Base-by-base conservation (phyloP, 2,797 vertebrate genomes). In the Tokudaia muenninki region DNA sequence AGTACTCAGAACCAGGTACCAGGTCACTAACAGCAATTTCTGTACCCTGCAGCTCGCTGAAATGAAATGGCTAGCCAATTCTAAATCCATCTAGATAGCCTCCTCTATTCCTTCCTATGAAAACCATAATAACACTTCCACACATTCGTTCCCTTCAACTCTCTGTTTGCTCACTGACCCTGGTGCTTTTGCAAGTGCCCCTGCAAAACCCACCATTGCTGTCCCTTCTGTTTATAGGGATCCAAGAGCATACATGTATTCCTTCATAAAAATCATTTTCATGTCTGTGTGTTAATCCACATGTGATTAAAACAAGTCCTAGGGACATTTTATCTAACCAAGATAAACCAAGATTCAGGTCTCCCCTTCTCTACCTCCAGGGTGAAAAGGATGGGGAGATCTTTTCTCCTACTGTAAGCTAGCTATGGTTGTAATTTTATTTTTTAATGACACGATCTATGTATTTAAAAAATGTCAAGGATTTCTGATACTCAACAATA, bases 401-500 rank as follows among this genome's bases (percentile, higher is more conserved):
- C 59, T 95, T 41, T 47, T 63, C 29, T 67, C 9, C 11, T 86
- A 17, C 17, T 75, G 24, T 61, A 79, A 74, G 3, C 1, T 37
- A n/a, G 4, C 21, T n/a, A 67, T 26, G 19, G 29, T 55, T 24
- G 80, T 70, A 44, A n/a, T 90, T 92, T 94, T 89, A 86, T 34
- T 87, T 78, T 93, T 81, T 41, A 63, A 72, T 65, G 4, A 3
- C 21, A 81, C 10, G 24, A 41, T 82, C 13, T 72, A 11, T 67
- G 91, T 88, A n/a, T 65, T 78, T 78, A 37, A 31, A 77, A 29
- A 6, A 34, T 26, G 79, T 61, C 19, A 83, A 94, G 29, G 37
- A 11, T 91, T 91, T 96, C 81, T 87, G 86, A 72, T 19, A 74
- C 26, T 31, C 59, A 47, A 86, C 11, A 75, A 77, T 14, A 50